Evolutionary conservation across 2,113 vertebrate genomes (phyloP).

Genomic region (Macaca nemestrina): DNA sequence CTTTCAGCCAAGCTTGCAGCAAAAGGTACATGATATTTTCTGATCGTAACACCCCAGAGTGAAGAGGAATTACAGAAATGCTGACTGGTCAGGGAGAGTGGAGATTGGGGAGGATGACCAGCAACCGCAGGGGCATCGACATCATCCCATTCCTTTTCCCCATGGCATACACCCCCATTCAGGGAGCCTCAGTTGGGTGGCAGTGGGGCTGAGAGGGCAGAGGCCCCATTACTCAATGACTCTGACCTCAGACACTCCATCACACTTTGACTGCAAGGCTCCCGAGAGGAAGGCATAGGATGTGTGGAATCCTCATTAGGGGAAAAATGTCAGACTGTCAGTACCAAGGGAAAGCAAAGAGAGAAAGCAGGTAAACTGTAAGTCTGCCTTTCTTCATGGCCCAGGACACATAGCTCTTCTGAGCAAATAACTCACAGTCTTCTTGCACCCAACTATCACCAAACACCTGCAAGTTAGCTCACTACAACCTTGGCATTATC

Average conservation of each 20-base stretch:
- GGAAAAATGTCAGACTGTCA: too few relatives aligned
- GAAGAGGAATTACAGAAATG: not conserved
- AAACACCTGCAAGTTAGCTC: too few relatives aligned
- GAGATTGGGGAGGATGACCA: not conserved
- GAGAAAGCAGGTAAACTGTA: too few relatives aligned
- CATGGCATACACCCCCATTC: not conserved
- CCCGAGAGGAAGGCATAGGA: not conserved
- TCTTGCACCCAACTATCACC: too few relatives aligned
- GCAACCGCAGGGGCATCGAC: accelerated
- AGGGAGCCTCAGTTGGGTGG: not conserved
- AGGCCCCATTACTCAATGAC: not conserved
- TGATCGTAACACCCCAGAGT: not conserved
- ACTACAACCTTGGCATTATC: too few relatives aligned
- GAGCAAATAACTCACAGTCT: too few relatives aligned
- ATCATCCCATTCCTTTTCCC: not conserved
- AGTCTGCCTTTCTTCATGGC: too few relatives aligned
- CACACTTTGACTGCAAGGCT: not conserved
- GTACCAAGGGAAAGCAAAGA: too few relatives aligned
- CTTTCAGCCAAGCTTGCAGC: not conserved
- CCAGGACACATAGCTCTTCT: too few relatives aligned
- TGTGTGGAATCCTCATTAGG: too few relatives aligned
- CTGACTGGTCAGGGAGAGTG: not conserved
- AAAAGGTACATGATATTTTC: not conserved
- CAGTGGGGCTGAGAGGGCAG: not conserved
- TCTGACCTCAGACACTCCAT: not conserved